phyloP scores from a whole-genome alignment of 2,113 vertebrate species.

The Callionymus lyra region DNA sequence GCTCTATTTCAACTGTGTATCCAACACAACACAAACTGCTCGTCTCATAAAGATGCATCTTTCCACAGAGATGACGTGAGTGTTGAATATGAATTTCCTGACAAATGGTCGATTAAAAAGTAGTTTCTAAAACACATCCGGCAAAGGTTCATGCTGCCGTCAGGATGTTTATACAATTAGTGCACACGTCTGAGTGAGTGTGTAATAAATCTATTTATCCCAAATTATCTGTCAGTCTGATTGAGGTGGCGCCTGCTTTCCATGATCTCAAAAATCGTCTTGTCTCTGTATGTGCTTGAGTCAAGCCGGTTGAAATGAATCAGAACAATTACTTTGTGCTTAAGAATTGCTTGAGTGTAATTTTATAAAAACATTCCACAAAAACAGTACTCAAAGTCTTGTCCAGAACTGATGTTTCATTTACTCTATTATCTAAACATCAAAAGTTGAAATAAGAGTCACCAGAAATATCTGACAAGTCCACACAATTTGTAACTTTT shows the following conservation, averaged over 20 bases:
- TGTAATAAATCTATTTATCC: conserved; percentile 35
- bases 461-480: too few species aligned
- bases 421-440: too few species aligned
- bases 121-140: not conserved
- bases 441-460: too few species aligned
- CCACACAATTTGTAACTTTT: too few species aligned
- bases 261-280: conserved; percentile 23
- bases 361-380: too few species aligned
- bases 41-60: not conserved
- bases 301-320: conserved; percentile 8
- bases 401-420: too few species aligned
- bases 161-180: conserved; percentile 40
- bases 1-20: too few species aligned
- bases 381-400: too few species aligned
- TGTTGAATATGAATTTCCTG: conserved; percentile 17
- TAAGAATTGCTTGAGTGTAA: too few species aligned
- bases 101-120: conserved; percentile 12
- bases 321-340: too few species aligned
- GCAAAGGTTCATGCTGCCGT: conserved; percentile 15
- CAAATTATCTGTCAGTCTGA: conserved; percentile 43
- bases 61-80: conserved; percentile 9
- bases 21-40: too few species aligned
- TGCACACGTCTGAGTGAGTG: conserved; percentile 23
- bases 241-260: conserved; percentile 49
- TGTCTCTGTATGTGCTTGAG: conserved; percentile 8